Evolutionary conservation across 2,113 vertebrate genomes (phyloP), one percentile per base, ranked within the genome.

Genomic region (Megaleporinus macrocephalus): DNA sequence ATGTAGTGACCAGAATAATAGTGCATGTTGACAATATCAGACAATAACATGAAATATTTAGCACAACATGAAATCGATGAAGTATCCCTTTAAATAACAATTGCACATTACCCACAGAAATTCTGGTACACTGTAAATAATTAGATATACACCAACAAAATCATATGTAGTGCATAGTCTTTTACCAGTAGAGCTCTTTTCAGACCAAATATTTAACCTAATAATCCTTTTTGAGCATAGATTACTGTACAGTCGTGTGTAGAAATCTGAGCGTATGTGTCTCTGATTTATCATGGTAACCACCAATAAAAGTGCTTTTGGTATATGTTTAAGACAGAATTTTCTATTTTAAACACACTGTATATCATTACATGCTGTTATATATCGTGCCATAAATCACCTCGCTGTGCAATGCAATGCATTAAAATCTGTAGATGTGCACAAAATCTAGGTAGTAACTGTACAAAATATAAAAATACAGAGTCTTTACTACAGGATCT

Each of bases 381-480:
- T 26, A 26, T 24, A 13, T 11, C 13, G 22, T 61, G 57, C n/a
- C 12, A 12, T 61, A n/a, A 26, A 13, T 24, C 57, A 61, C 57
- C 7, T 13, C 57, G 26, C 6, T 26, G 24, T 63, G 11, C 51
- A 29, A 76, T 84, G 13, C 79, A 74, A 75, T 53, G 84, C 80
- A 70, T 69, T 70, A 79, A 80, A 88, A n/a, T n/a, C n/a, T n/a
- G n/a, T n/a, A n/a, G n/a, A n/a, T 70, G n/a, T 22, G 84, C 29
- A 75, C 85, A 82, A 83, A 41, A 81, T 55, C 53, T 55, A 59
- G 6, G 57, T 59, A 11, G 57, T 24, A 30, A 41, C 53, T 81
- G 47, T 79, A 87, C 81, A 84, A 83, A 83, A 59, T 78, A 62
- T 61, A 80, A 77, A 89, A 86, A 86, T 63, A 74, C 36, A 44